These are phyloP conservation scores for Cremastinae sp. DNA, from an alignment of 2,888 invertebrate genomes.

Conservation along the genomic window DNA sequence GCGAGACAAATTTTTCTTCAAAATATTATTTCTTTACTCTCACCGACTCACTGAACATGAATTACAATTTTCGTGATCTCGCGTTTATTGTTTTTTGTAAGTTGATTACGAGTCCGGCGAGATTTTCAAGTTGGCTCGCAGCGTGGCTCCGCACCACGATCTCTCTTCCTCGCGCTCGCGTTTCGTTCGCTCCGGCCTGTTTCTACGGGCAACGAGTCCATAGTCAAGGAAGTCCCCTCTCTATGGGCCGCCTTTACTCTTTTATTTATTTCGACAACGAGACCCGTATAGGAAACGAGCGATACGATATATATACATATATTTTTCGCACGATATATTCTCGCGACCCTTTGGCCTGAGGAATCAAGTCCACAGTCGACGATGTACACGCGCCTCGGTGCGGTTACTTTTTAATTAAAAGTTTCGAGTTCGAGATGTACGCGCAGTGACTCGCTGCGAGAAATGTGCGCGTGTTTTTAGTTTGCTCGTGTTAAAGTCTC, in stretches of 20 bases:
- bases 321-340: not conserved
- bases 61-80: not conserved
- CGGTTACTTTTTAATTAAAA: constrained; percentile 74
- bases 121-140: constrained; percentile 29
- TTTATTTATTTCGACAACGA: constrained; percentile 32
- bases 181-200: constrained; percentile 23
- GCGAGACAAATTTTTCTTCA: no score
- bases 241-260: constrained; percentile 26
- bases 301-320: constrained; percentile 18
- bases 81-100: not conserved
- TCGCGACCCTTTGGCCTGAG: not conserved
- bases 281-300: constrained; percentile 12
- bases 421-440: no score
- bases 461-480: no score
- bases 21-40: constrained; percentile 1
- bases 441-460: no score
- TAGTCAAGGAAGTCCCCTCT: constrained; percentile 36
- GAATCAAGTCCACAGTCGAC: constrained; percentile 46
- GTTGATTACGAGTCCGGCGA: not conserved
- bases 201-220: constrained; percentile 55
- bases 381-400: constrained; percentile 57
- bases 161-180: not conserved
- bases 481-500: no score
- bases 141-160: not conserved
- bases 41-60: no score